Base-by-base conservation (phyloP, 2,113 vertebrate species). In the Chaenogobius annularis region DNA sequence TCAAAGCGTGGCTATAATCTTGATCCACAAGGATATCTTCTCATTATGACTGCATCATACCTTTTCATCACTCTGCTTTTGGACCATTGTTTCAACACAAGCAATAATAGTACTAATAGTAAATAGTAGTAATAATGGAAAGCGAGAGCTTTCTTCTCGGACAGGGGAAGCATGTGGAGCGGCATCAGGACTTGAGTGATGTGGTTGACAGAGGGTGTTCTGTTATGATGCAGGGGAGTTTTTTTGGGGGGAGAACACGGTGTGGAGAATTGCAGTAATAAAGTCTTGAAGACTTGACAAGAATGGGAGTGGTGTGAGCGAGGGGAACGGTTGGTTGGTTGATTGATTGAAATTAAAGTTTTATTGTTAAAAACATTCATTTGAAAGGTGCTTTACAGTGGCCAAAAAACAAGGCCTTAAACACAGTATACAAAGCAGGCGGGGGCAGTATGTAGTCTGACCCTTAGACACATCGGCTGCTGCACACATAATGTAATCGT, bases 401-500 rank as follows among this genome's bases (percentile, higher is more conserved):
- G 7, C 31, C 14, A 62, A 17, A 31, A 3, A 15, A 17, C 35
- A n/a, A 5, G 55, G 20, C 31, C 23, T 26, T 40, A 40, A 61
- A 61, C 7, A 59, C 58, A 17, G 58, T 13, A 26, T 26, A 14
- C 15, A 26, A 58, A 13, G 22, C 22, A 35, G 58, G 26, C 26
- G 0, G 23, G 26, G 15, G 55, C 55, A 58, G 55, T 26, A 37
- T 61, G 79, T 15, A 66, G 75, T 68, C 54, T 75, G 20, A 69
- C 70, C 70, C 70, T 80, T 70, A 88, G 85, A 85, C 83, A 82
- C 70, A 86, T 77, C 71, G 84, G 79, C 85, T 85, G 67, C 82
- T 81, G 75, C 74, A 83, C 66, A 74, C 77, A 81, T 83, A 88
- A 90, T 84, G 82, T 80, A 87, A 90, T 89, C 87, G 84, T 54